Conservation (phyloP, 2,888 invertebrate species). For the Rhodophaea formosa region DNA sequence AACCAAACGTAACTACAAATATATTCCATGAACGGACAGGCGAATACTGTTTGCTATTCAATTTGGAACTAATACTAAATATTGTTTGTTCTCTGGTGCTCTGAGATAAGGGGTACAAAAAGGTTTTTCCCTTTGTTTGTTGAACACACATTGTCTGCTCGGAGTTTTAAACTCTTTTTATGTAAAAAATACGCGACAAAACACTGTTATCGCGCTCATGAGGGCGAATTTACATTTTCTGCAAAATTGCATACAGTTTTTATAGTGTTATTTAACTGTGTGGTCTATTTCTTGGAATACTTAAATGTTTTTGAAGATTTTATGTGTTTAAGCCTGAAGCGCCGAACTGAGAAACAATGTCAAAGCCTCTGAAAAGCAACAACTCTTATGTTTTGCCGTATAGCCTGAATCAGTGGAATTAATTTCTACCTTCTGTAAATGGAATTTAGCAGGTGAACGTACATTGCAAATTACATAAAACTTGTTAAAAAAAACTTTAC, state of each 20-base stretch:
- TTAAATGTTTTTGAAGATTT: too few relatives aligned
- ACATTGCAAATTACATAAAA: too few relatives aligned
- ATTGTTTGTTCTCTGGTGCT: conserved; percentile 28
- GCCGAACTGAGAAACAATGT: too few relatives aligned
- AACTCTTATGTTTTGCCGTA: too few relatives aligned
- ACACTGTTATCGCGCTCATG: conserved; percentile 10
- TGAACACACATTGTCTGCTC: conserved; percentile 7
- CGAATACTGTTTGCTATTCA: conserved; percentile 13
- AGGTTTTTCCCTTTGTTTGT: conserved; percentile 18
- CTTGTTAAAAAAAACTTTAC: too few relatives aligned
- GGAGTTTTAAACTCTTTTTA: conserved; percentile 18
- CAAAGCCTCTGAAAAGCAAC: too few relatives aligned
- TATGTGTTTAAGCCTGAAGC: too few relatives aligned
- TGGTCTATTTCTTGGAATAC: background rate
- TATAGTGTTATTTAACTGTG: background rate
- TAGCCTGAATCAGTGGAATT: too few relatives aligned
- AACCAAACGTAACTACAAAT: background rate
- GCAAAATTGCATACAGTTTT: conserved; percentile 8
- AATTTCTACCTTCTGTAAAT: too few relatives aligned
- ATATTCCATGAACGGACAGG: background rate
- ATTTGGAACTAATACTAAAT: conserved; percentile 26
- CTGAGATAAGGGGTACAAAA: conserved; percentile 25
- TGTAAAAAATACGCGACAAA: conserved; percentile 1
- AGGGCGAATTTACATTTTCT: conserved; percentile 11
- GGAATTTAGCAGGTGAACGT: too few relatives aligned